phyloP scores from a whole-genome alignment of 2,888 invertebrate genomes.

The Eilema depressum region DNA sequence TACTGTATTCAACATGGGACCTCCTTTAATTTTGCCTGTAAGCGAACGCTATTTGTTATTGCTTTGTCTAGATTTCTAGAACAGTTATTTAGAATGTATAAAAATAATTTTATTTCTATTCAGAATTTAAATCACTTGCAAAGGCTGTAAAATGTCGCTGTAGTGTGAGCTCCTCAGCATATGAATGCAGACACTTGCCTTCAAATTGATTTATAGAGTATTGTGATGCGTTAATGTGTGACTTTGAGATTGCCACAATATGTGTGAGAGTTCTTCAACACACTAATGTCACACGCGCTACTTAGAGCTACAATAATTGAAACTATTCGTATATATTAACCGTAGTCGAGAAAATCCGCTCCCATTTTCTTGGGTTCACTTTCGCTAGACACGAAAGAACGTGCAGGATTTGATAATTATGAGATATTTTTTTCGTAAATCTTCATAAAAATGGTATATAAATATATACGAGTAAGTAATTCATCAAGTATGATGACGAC shows the following conservation, averaged over 20 bases:
- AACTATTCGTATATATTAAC: conserved; percentile 32
- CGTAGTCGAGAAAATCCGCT: conserved; percentile 33
- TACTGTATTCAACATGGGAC: too few relatives aligned
- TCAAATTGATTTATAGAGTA: conserved; percentile 43
- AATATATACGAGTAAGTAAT: too few relatives aligned
- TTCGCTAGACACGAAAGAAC: conserved; percentile 34
- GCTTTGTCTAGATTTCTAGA: not conserved
- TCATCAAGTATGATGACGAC: too few relatives aligned
- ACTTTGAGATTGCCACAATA: conserved; percentile 43
- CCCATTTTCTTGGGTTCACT: conserved; percentile 39
- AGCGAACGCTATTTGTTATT: not conserved
- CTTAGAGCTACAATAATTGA: conserved; percentile 38
- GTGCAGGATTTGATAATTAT: conserved; percentile 6
- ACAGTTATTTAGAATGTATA: not conserved
- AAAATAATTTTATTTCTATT: conserved; percentile 2
- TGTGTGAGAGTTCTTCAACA: conserved; percentile 24
- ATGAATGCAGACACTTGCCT: conserved; percentile 37
- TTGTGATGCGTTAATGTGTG: conserved; percentile 42
- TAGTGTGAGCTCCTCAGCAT: not conserved
- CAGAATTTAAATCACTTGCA: not conserved
- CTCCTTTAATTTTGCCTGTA: too few relatives aligned
- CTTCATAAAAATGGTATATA: not conserved
- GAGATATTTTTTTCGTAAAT: not conserved
- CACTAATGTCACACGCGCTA: conserved; percentile 51
- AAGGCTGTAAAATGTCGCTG: not conserved